These are phyloP conservation scores for Leucophora obtusa DNA, from an alignment of 2,888 invertebrate genomes.

Conservation along the genomic window DNA sequence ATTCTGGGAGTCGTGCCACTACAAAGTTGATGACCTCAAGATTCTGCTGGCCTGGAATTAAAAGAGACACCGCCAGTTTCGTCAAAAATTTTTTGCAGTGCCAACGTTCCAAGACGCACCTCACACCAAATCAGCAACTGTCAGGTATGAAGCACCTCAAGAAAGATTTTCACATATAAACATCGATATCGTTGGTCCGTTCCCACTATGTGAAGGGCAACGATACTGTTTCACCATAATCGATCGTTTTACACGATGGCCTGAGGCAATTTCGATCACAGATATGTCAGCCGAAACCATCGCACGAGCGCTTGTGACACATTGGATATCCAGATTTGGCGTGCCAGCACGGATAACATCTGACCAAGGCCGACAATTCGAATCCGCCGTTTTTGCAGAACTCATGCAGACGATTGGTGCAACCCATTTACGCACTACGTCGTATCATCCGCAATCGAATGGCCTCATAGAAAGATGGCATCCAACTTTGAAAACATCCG, in stretches of 20 bases:
- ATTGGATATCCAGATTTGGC: conserved; percentile 45
- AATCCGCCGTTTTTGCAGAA: conserved; percentile 20
- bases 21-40: background rate
- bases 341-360: conserved; percentile 11
- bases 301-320: background rate
- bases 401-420: conserved; percentile 12
- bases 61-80: conserved; percentile 21
- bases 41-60: conserved; percentile 1
- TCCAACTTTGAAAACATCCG: conserved; percentile 12
- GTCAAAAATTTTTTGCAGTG: conserved; percentile 24
- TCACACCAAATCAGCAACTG: background rate
- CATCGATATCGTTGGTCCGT: conserved; percentile 12
- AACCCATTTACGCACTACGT: conserved; percentile 19
- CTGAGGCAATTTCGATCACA: background rate
- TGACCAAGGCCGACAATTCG: conserved; percentile 24
- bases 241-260: background rate
- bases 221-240: conserved; percentile 11
- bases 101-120: background rate
- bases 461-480: conserved; percentile 31
- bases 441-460: conserved; percentile 22
- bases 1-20: background rate
- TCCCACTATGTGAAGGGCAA: background rate
- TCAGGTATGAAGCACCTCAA: background rate
- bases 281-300: conserved; percentile 7
- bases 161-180: conserved; percentile 9